These are phyloP conservation scores for Tragelaphus strepsiceros DNA, from an alignment of 2,113 vertebrate species.

Conservation along the genomic window DNA sequence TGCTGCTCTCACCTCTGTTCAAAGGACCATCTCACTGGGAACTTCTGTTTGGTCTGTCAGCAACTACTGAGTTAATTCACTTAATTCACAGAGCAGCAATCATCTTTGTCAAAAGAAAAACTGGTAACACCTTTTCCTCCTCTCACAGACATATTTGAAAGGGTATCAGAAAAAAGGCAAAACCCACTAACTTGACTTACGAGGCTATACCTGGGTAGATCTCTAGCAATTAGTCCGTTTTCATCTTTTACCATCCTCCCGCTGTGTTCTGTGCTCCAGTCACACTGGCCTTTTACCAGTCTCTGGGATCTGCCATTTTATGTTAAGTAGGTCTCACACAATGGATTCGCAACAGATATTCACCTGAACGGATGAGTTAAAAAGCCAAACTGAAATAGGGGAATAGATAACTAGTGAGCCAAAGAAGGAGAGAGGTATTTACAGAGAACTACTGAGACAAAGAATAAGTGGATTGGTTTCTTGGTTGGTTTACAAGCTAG, in stretches of 20 bases:
- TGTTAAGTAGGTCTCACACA: not conserved
- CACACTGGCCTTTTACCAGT: not conserved
- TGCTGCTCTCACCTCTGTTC: not conserved
- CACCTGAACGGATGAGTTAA: not conserved
- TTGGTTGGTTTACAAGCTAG: not conserved
- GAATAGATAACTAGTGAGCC: not conserved
- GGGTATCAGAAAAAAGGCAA: not conserved
- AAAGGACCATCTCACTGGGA: not conserved
- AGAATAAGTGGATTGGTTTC: not conserved
- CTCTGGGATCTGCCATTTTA: not conserved
- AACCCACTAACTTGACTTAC: not conserved
- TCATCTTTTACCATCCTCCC: not conserved
- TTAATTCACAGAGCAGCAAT: not conserved
- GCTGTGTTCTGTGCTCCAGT: not conserved
- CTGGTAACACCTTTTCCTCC: not conserved
- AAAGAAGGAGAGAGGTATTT: not conserved
- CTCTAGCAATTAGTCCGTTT: not conserved
- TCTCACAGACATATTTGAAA: not conserved
- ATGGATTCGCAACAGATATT: not conserved
- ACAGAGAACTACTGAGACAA: not conserved
- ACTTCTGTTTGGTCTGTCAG: not conserved
- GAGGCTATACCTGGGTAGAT: not conserved
- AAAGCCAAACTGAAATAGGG: not conserved
- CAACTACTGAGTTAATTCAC: not conserved
- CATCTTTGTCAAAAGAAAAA: constrained; percentile 17